These are phyloP conservation scores for Liolophura sinensis DNA, from an alignment of 1,140 invertebrate genomes.

Conservation along the genomic window DNA sequence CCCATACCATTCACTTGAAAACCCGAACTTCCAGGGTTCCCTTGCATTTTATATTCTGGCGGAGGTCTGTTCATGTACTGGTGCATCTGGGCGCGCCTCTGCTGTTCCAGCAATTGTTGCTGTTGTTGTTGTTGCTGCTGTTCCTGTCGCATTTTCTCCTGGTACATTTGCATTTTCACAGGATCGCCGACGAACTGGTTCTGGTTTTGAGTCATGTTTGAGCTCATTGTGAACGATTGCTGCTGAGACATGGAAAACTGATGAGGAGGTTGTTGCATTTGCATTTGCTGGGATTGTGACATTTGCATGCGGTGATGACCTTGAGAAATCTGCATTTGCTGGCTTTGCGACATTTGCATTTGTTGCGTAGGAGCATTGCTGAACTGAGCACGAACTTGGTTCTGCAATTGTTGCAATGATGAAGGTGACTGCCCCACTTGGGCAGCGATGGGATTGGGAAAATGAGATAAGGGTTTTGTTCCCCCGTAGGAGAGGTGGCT, in stretches of 20 bases:
- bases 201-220: constrained; percentile 27
- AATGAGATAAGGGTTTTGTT: constrained; percentile 54
- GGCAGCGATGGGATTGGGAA: constrained; percentile 26
- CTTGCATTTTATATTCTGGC: constrained; percentile 52
- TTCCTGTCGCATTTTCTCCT: constrained; percentile 31
- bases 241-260: constrained; percentile 79
- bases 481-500: constrained; percentile 31
- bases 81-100: constrained; percentile 22
- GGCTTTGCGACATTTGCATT: constrained; percentile 51
- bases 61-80: constrained; percentile 49
- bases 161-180: constrained; percentile 41
- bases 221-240: constrained; percentile 61
- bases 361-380: constrained; percentile 34
- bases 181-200: constrained; percentile 33
- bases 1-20: constrained; percentile 12
- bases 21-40: constrained; percentile 1
- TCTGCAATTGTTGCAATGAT: constrained; percentile 56
- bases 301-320: constrained; percentile 67
- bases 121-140: constrained; percentile 36
- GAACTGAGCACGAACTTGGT: constrained; percentile 54
- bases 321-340: constrained; percentile 52
- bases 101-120: constrained; percentile 20
- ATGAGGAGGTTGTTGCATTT: constrained; percentile 69
- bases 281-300: constrained; percentile 83
- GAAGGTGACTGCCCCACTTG: constrained; percentile 27